Percentiles rank a stretch among this genome's conserved stretches.
Evolutionary conservation across 1,140 invertebrate genomes (phyloP).

Genomic region (Coptotermes formosanus): DNA sequence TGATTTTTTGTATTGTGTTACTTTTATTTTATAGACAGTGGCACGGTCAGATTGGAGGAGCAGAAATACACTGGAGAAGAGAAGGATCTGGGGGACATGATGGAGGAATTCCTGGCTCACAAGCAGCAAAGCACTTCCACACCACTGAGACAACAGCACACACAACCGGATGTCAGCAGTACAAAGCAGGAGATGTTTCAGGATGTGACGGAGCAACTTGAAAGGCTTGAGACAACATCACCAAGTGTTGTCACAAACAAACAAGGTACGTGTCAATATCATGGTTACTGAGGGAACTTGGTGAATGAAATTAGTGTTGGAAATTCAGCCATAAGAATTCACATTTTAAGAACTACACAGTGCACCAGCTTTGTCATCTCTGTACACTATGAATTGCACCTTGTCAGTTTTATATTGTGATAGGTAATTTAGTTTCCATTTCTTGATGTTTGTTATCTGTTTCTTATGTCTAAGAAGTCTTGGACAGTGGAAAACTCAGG

Average conservation of each 20-base stretch:
- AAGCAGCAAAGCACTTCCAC: not conserved
- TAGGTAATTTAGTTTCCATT: no score
- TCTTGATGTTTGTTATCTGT: no score
- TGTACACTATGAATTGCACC: no score
- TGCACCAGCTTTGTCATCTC: no score
- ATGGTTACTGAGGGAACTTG: no score
- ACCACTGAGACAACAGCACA: not conserved
- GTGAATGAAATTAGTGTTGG: no score
- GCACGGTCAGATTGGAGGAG: not conserved
- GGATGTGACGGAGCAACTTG: not conserved
- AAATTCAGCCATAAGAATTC: no score
- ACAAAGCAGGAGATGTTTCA: conserved; percentile 14
- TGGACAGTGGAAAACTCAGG: no score
- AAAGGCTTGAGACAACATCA: conserved; percentile 21
- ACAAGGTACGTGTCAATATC: not conserved
- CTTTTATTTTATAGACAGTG: not conserved
- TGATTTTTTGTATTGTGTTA: not conserved
- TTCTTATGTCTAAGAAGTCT: no score
- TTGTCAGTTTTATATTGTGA: no score
- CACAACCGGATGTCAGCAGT: not conserved
- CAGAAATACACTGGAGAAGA: conserved; percentile 41
- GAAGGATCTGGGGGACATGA: conserved; percentile 37
- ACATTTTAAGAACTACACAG: no score
- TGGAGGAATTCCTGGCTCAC: conserved; percentile 27
- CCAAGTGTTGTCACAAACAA: conserved; percentile 11